Conservation (phyloP, 2,888 invertebrate species). For the Amphipoea lucens region DNA sequence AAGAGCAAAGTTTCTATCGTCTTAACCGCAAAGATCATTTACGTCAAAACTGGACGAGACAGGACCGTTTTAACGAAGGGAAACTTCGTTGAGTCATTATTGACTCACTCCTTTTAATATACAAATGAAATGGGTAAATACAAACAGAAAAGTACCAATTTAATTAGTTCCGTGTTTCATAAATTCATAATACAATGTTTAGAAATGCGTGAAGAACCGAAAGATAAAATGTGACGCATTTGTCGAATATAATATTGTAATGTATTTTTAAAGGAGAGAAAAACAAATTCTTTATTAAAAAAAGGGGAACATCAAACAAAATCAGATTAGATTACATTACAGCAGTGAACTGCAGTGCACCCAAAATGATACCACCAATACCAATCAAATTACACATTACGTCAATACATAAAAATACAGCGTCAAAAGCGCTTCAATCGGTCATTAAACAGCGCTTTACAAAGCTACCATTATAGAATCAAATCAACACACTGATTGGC, state of each 20-base stretch:
- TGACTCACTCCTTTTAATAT: slow-evolving; percentile 70
- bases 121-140: slow-evolving; percentile 42
- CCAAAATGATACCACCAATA: slow-evolving; percentile 1
- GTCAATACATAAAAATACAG: slow-evolving; percentile 8
- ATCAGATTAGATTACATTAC: slow-evolving; percentile 25
- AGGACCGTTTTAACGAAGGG: slow-evolving; percentile 67
- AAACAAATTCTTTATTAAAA: neutral
- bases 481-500: slow-evolving; percentile 67
- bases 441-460: slow-evolving; percentile 26
- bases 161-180: slow-evolving; percentile 9
- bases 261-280: neutral
- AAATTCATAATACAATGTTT: slow-evolving; percentile 27
- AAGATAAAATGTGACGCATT: slow-evolving; percentile 7
- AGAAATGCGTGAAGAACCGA: slow-evolving; percentile 7
- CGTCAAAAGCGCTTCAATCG: slow-evolving; percentile 16
- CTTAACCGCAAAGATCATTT: slow-evolving; percentile 69
- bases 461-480: slow-evolving; percentile 52
- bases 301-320: neutral
- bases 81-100: slow-evolving; percentile 74
- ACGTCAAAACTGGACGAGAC: slow-evolving; percentile 70
- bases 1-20: slow-evolving; percentile 57
- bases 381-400: slow-evolving; percentile 1
- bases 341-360: neutral
- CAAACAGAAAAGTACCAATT: slow-evolving; percentile 22
- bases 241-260: neutral